Conservation (phyloP, 2,888 invertebrate genomes). For the Lithosia quadra region DNA sequence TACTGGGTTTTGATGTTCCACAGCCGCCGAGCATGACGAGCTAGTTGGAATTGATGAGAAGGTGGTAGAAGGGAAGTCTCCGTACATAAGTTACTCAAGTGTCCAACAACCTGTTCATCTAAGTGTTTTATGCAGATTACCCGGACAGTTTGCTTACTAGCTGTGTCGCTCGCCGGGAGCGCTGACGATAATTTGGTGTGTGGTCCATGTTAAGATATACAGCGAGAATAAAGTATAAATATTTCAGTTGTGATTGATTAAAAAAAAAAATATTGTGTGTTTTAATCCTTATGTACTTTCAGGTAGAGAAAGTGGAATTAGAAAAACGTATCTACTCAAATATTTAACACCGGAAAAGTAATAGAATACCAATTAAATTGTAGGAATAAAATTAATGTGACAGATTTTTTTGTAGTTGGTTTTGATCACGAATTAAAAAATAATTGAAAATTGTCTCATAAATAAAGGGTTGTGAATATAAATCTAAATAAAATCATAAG, state of each 20-base stretch:
- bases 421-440: no score
- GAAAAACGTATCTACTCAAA: no score
- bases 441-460: no score
- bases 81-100: background rate
- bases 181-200: conserved; percentile 55
- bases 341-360: no score
- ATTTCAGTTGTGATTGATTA: background rate
- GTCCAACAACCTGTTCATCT: conserved; percentile 45
- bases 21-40: no score
- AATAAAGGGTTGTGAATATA: no score
- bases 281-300: background rate
- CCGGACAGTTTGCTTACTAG: conserved; percentile 57
- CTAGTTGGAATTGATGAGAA: background rate
- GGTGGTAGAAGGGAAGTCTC: background rate
- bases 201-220: conserved; percentile 32
- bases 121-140: conserved; percentile 59
- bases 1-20: no score
- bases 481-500: no score
- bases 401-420: no score
- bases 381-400: no score
- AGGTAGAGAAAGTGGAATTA: background rate
- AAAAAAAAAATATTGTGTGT: background rate
- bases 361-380: no score
- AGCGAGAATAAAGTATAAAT: background rate
- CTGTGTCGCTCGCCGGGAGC: conserved; percentile 60